Evolutionary conservation across 2,113 vertebrate genomes (phyloP).

Genomic region (Notechis scutatus): DNA sequence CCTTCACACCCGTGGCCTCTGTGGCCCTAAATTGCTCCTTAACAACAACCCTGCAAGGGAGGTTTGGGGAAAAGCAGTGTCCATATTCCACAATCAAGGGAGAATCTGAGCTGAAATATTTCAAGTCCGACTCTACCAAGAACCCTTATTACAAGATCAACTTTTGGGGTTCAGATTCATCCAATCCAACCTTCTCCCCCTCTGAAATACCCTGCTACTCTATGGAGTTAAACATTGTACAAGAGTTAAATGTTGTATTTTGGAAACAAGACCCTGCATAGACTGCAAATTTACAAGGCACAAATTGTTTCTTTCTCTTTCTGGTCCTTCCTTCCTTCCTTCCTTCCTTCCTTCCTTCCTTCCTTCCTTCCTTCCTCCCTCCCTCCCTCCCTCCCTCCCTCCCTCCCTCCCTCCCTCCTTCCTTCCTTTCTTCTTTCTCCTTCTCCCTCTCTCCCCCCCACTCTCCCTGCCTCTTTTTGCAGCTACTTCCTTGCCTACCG

Average conservation of each 20-base stretch:
- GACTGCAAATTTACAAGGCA: background rate
- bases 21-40: background rate
- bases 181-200: background rate
- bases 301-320: background rate
- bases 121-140: background rate
- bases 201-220: background rate
- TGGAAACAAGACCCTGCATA: background rate
- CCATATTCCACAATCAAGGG: background rate
- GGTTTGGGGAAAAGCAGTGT: background rate
- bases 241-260: background rate
- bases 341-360: background rate
- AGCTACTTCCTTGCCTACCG: background rate
- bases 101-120: background rate
- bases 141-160: background rate
- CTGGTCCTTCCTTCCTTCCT: too few species aligned
- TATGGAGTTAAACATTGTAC: background rate
- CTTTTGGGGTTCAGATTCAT: background rate
- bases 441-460: background rate
- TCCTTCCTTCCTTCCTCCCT: too few species aligned
- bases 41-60: background rate
- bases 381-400: background rate
- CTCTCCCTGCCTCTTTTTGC: fast-evolving
- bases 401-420: fast-evolving
- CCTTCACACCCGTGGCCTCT: background rate
- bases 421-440: background rate